Conservation (phyloP, 1,140 invertebrate genomes). For the Piezodorus guildinii region DNA sequence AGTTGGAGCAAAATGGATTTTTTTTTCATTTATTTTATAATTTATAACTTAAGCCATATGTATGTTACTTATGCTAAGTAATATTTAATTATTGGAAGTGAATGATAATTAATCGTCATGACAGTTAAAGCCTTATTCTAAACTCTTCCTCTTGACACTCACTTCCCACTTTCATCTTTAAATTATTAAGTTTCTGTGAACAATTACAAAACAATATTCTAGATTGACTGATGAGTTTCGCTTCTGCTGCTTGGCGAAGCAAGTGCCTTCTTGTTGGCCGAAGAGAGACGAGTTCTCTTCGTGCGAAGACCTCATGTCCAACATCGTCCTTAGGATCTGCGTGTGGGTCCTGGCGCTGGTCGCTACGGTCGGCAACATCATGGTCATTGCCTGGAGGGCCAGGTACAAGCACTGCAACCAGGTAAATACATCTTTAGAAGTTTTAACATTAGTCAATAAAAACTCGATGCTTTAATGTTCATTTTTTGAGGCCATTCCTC, state of each 20-base stretch:
- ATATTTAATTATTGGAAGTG: too few relatives aligned
- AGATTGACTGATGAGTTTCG: slow-evolving; percentile 39
- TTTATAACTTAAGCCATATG: too few relatives aligned
- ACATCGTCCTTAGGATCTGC: slow-evolving; percentile 39
- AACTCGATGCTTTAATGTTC: not conserved
- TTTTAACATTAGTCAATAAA: too few relatives aligned
- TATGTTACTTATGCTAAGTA: too few relatives aligned
- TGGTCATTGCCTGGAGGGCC: slow-evolving; percentile 42
- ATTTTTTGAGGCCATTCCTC: too few relatives aligned
- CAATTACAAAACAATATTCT: not conserved
- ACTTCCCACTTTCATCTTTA: too few relatives aligned
- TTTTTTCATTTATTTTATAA: too few relatives aligned
- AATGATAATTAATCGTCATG: too few relatives aligned
- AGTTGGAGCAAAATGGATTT: too few relatives aligned
- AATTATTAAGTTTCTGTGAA: too few relatives aligned
- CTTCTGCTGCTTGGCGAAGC: slow-evolving; percentile 41
- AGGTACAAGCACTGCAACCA: slow-evolving; percentile 31
- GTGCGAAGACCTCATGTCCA: slow-evolving; percentile 47
- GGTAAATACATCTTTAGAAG: slow-evolving; percentile 21
- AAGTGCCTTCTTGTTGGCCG: slow-evolving; percentile 35
- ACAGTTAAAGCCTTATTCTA: too few relatives aligned
- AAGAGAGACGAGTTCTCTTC: slow-evolving; percentile 43
- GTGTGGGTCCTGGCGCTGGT: slow-evolving; percentile 44
- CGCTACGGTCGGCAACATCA: slow-evolving; percentile 40
- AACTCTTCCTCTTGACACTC: too few relatives aligned